Percentiles rank a stretch among this genome's conserved stretches.
Evolutionary conservation across 2,113 vertebrate species (phyloP).

Genomic region (Onychostoma macrolepis): DNA sequence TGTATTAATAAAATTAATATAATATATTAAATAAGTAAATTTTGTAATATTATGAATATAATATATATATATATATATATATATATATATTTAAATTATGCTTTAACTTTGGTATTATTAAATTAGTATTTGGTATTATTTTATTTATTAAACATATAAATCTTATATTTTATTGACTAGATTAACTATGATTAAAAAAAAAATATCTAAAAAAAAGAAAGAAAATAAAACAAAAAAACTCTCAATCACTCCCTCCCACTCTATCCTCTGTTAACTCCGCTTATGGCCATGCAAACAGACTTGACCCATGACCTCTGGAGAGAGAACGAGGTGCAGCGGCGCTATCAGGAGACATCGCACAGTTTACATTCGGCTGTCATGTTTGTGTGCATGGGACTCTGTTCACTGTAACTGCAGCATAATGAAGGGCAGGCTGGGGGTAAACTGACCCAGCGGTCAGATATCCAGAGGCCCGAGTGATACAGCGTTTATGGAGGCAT

Average conservation of each 20-base stretch:
- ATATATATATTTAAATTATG: no score
- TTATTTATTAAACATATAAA: no score
- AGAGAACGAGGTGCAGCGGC: neutral
- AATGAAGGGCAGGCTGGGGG: neutral
- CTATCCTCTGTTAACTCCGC: neutral
- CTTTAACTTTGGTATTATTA: no score
- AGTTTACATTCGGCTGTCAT: slow-evolving; percentile 50
- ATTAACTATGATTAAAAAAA: neutral
- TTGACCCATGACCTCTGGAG: slow-evolving; percentile 24
- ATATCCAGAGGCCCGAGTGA: neutral
- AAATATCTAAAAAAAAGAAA: neutral
- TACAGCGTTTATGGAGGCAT: neutral
- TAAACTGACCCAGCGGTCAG: neutral
- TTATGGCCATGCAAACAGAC: neutral
- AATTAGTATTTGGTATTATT: no score
- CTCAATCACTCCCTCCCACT: neutral
- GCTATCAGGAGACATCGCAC: slow-evolving; percentile 11
- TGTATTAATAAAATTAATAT: no score
- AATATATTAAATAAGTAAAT: no score
- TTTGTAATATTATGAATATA: no score
- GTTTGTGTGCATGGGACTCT: slow-evolving; percentile 16
- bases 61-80: no score
- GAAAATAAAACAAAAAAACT: neutral
- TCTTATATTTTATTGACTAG: neutral
- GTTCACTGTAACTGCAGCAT: neutral